Evolutionary conservation across 2,888 invertebrate genomes (phyloP), one percentile per base, ranked within the genome.

Genomic region (Macrosoma leucophasiata): DNA sequence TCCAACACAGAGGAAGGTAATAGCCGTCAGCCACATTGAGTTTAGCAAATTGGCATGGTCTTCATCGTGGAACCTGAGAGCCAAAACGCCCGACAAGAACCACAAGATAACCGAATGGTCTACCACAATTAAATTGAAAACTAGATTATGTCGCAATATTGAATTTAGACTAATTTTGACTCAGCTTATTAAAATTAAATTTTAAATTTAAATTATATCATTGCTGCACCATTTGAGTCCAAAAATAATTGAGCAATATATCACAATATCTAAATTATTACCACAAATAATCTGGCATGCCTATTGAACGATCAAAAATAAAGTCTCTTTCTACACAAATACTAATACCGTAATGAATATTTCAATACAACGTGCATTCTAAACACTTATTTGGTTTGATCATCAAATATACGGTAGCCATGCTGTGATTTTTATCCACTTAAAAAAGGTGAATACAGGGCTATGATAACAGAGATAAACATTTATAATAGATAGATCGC

Each of bases 11-110:
- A 99, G 93, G 89, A 99, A 99, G 65, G 99, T 99, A 82, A 99
- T 98, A 84, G 98, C 97, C 74, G 98, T 98, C 87, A 99, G 92
- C 98, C 98, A 99, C 96, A 99, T 97, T 76, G 98, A 95, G 89
- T 98, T 98, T 85, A 96, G 90, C 79, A 98, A 92, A 89, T 98
- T 98, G 76, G 96, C 96, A 88, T 98, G 97, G 86, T 96, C 96
- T 85, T 95, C 95, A 84, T 98, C 97, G 86, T 97, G 97, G 88
- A 96, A 96, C 89, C 97, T 98, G 87, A 71, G 79, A 79, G 82
- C 78, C 78, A 78, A 81, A 84, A 78, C 65, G 81, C 78, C 82
- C 84, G 64, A 81, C 82, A 77, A 84, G 79, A 77, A 79, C 79
- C 79, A 78, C 72, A 77, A 54, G 69, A 70, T 72, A 78, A 78